Evolutionary conservation across 2,797 vertebrate species (phyloP).

Genomic region (Morus bassanus): DNA sequence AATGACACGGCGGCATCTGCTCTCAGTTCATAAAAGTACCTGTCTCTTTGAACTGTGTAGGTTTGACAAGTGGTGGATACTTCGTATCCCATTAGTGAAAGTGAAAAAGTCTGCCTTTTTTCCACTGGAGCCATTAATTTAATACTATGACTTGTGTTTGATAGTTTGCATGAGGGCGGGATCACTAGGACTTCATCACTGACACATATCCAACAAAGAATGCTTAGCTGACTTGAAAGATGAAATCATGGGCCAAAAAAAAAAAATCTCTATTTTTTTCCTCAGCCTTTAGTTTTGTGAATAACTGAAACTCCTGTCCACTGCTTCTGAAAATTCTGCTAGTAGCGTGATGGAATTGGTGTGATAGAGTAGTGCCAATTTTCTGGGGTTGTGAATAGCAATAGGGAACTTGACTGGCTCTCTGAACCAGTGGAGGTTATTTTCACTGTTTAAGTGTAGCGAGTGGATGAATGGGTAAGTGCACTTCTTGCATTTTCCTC

Average conservation of each 20-base stretch:
- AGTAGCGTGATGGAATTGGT: background rate
- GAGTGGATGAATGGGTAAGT: background rate
- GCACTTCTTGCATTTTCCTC: background rate
- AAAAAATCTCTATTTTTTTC: background rate
- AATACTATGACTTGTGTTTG: background rate
- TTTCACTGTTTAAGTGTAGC: background rate
- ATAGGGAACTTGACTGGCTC: background rate
- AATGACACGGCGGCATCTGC: background rate
- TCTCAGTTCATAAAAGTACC: background rate
- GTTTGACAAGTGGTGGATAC: background rate
- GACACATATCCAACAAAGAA: background rate
- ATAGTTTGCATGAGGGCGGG: background rate
- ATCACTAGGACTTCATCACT: background rate
- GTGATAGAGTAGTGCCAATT: background rate
- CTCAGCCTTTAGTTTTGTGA: background rate
- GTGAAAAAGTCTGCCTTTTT: background rate
- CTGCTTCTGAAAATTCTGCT: background rate
- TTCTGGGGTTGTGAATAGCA: background rate
- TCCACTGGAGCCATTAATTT: background rate
- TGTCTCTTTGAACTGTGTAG: background rate
- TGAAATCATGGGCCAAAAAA: background rate
- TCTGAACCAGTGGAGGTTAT: background rate
- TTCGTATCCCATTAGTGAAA: background rate
- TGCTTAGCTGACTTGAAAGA: background rate
- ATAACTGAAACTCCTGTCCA: background rate